Base-by-base conservation (phyloP, 2,888 invertebrate species). In the Drosophila infuscata region DNA sequence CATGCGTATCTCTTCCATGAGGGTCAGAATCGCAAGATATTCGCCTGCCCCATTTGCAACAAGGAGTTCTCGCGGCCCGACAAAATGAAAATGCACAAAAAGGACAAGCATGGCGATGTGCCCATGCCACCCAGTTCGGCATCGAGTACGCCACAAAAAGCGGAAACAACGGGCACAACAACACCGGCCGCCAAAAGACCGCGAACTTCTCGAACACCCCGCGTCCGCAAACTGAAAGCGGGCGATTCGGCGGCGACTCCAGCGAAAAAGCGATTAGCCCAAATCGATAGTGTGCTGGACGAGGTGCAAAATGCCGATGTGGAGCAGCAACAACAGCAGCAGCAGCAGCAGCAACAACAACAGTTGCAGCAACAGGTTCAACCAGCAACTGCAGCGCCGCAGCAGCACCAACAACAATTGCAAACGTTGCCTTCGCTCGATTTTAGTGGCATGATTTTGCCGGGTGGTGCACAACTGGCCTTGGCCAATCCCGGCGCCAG, bases 1-100 rank as follows among this genome's bases (percentile, higher is more conserved):
- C 92, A 92, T 52, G 92, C 92, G 20, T 92, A 92, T 76, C 91
- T 92, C 33, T 92, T 92, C 53, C 92, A 92, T 59, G 92, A 92
- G 74, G 92, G 92, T 6, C 92, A 90, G 43, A 92, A 92, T 72
- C 92, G 92, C 36, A 92, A 92, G 83, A 91, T 92, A 56, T 92
- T 92, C 60, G 92, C 92, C 12, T 92, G 92, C 66, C 93, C 92
- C 61, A 89, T 92, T 36, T 92, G 92, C 79, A 92, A 92, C 76
- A 92, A 92, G 71, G 92, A 92, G 74, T 92, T 92, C 76, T 92
- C 92, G 49, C 88, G 92, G 0, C 92, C 92, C 0, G 92, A 92
- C 62, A 92, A 92, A 76, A 92, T 92, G 92, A 92, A 92, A 77
- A 92, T 92, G 92, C 92, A 92, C 81, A 92, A 92, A 72, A 92